These are phyloP conservation scores for Threskiornis aethiopicus DNA, from an alignment of 2,797 vertebrate species.

Conservation along the genomic window DNA sequence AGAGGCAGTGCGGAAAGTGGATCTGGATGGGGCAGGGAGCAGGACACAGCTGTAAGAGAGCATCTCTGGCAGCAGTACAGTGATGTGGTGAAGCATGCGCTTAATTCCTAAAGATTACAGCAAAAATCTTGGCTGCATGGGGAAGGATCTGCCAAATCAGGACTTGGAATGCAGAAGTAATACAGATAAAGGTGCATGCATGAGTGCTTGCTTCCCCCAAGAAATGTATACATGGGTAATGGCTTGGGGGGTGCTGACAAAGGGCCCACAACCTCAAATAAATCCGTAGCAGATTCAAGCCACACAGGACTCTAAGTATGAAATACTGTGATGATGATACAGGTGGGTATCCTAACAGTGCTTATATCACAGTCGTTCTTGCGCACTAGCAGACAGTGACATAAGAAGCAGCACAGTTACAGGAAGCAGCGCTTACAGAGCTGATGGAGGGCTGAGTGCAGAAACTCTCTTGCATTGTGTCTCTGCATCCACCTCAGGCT, in stretches of 20 bases:
- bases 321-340: not conserved
- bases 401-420: not conserved
- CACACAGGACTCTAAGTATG: not conserved
- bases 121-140: not conserved
- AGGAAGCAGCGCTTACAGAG: not conserved
- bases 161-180: not conserved
- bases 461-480: not conserved
- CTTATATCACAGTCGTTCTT: not conserved
- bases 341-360: too few species aligned
- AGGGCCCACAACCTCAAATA: not conserved
- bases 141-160: not conserved
- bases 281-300: not conserved
- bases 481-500: not conserved
- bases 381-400: not conserved
- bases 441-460: not conserved
- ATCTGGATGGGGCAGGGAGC: not conserved
- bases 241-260: not conserved
- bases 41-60: not conserved
- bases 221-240: not conserved
- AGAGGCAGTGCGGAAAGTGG: rapidly evolving
- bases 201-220: not conserved
- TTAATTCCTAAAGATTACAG: not conserved
- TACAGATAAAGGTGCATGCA: not conserved
- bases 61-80: not conserved
- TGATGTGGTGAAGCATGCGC: not conserved